These are phyloP conservation scores for Helleia helle DNA, from an alignment of 2,888 invertebrate genomes.

Conservation along the genomic window DNA sequence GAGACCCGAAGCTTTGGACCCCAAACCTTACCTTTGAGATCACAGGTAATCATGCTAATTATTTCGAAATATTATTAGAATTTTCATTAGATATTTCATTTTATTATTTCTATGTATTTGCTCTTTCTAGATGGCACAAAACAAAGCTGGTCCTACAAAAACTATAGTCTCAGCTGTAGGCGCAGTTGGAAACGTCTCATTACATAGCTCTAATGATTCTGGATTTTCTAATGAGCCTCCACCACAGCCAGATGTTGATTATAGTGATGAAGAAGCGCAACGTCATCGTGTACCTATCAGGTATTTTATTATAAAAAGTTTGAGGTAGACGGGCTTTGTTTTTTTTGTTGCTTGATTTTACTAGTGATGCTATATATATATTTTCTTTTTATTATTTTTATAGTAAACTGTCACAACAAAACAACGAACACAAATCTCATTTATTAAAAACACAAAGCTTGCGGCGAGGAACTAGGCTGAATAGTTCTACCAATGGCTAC, in stretches of 20 bases:
- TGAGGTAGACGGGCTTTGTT: conserved; percentile 13
- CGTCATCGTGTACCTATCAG: conserved; percentile 76
- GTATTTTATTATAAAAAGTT: conserved; percentile 40
- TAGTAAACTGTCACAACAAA: conserved; percentile 61
- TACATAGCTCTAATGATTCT: conserved; percentile 93
- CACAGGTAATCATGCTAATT: conserved; percentile 41
- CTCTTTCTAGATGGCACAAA: conserved; percentile 45
- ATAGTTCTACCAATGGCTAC: conserved; percentile 55
- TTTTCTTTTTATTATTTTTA: conserved; percentile 36
- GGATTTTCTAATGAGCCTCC: conserved; percentile 94
- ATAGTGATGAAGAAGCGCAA: conserved; percentile 90
- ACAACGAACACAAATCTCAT: conserved; percentile 51
- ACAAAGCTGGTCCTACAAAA: conserved; percentile 61
- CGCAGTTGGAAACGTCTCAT: conserved; percentile 81
- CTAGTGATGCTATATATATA: conserved; percentile 27
- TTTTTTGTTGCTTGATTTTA: conserved; percentile 19
- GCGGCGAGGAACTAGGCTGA: conserved; percentile 50
- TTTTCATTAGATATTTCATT: background rate
- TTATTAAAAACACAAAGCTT: conserved; percentile 65
- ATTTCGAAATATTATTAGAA: background rate
- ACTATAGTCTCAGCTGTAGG: conserved; percentile 61
- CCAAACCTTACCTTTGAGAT: conserved; percentile 63
- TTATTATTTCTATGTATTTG: conserved; percentile 1
- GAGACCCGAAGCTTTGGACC: conserved; percentile 66
- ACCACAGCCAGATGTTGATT: conserved; percentile 90